Evolutionary conservation across 2,888 invertebrate species (phyloP).

Genomic region (Agrenia bidenticulata): DNA sequence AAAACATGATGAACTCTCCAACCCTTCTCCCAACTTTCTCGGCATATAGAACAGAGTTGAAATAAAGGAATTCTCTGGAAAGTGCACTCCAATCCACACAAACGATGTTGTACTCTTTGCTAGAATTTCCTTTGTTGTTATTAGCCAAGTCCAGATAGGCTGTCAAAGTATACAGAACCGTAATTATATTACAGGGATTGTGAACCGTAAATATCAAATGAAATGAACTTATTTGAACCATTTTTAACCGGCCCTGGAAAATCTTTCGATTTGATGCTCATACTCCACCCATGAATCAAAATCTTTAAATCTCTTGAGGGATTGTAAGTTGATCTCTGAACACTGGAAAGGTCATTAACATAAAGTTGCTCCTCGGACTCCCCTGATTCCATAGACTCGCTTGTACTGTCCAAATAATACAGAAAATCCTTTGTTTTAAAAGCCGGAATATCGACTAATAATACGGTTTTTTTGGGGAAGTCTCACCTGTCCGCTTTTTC

Average conservation of each 20-base stretch:
- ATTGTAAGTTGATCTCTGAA: conserved; percentile 39
- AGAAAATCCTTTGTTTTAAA: background rate
- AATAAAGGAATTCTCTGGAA: conserved; percentile 47
- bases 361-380: conserved; percentile 36
- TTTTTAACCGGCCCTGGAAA: conserved; percentile 47
- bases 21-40: conserved; percentile 48
- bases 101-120: conserved; percentile 42
- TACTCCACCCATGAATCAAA: conserved; percentile 49
- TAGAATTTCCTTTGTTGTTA: conserved; percentile 23
- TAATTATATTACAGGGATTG: too few relatives aligned
- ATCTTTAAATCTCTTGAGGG: conserved; percentile 39
- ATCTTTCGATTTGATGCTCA: conserved; percentile 41
- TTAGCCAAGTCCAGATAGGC: conserved; percentile 29
- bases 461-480: background rate
- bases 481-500: conserved; percentile 28
- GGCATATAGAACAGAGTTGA: conserved; percentile 48
- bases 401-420: conserved; percentile 8
- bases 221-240: conserved; percentile 25
- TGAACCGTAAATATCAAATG: background rate
- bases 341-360: conserved; percentile 40
- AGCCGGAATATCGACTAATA: background rate
- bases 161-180: background rate
- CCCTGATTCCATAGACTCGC: conserved; percentile 26
- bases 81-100: conserved; percentile 48
- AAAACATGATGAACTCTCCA: conserved; percentile 45